phyloP scores from a whole-genome alignment of 2,888 invertebrate species.

The Sisyra nigra region DNA sequence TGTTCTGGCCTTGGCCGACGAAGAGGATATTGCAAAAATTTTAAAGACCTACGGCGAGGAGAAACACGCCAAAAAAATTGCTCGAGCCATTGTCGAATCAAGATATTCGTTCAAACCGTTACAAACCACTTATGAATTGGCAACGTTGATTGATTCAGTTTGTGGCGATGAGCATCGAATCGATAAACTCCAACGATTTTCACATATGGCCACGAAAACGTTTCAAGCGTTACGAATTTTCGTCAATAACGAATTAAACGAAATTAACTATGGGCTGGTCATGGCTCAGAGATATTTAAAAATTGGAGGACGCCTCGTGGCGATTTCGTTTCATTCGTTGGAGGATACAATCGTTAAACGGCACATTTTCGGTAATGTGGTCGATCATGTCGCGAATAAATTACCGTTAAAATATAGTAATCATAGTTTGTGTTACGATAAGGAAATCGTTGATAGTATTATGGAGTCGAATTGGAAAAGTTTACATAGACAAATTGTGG shows the following conservation, averaged over 20 bases:
- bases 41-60: conserved; percentile 90
- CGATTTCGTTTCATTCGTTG: conserved; percentile 81
- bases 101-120: conserved; percentile 59
- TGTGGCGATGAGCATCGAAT: conserved; percentile 34
- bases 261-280: conserved; percentile 76
- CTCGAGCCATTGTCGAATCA: conserved; percentile 72
- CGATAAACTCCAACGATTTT: conserved; percentile 58
- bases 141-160: conserved; percentile 49
- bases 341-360: conserved; percentile 90
- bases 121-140: conserved; percentile 68
- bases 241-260: conserved; percentile 91
- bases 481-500: conserved; percentile 63
- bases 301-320: conserved; percentile 59
- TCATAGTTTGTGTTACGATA: conserved; percentile 39
- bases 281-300: conserved; percentile 63
- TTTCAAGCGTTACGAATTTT: conserved; percentile 91
- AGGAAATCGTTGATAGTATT: conserved; percentile 41
- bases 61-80: conserved; percentile 69
- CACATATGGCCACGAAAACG: conserved; percentile 79
- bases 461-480: conserved; percentile 58
- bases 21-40: conserved; percentile 62
- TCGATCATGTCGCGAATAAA: conserved; percentile 53
- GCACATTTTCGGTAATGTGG: conserved; percentile 62
- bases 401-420: conserved; percentile 56
- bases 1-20: conserved; percentile 63